Conservation (phyloP, 2,888 invertebrate genomes). For the Plemyria rubiginata region DNA sequence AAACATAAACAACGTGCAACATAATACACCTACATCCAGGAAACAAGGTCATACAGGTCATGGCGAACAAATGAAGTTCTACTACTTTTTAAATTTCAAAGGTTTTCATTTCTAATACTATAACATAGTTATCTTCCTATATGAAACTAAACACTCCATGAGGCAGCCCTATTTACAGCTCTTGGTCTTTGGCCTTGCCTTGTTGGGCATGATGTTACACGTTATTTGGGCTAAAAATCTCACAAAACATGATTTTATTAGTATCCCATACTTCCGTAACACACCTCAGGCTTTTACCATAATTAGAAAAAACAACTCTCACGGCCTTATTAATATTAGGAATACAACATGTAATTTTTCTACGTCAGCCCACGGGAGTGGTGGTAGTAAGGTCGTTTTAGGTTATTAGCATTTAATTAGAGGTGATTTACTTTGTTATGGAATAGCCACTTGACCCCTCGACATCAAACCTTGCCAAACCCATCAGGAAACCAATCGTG, state of each 20-base stretch:
- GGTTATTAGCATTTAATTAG: constrained; percentile 30
- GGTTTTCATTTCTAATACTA: too few relatives aligned
- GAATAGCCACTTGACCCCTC: constrained; percentile 4
- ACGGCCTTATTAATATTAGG: constrained; percentile 44
- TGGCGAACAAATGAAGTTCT: too few relatives aligned
- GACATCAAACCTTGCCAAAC: constrained; percentile 10
- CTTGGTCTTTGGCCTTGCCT: too few relatives aligned
- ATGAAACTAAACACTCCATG: too few relatives aligned
- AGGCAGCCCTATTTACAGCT: too few relatives aligned
- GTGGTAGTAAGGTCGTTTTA: constrained; percentile 28
- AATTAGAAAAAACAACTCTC: constrained; percentile 28
- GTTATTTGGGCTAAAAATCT: not conserved
- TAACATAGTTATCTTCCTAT: too few relatives aligned
- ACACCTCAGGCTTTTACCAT: constrained; percentile 33
- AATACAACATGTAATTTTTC: constrained; percentile 35
- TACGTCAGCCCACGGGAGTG: constrained; percentile 37
- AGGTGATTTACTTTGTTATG: constrained; percentile 32
- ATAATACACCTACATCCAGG: too few relatives aligned
- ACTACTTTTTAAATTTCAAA: too few relatives aligned
- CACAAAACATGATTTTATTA: not conserved
- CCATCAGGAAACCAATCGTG: not conserved
- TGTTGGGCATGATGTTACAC: too few relatives aligned
- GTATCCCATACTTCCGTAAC: constrained; percentile 2
- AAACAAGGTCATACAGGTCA: too few relatives aligned
- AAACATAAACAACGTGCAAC: too few relatives aligned